Evolutionary conservation across 2,888 invertebrate genomes (phyloP), one percentile per base, ranked within the genome.

Genomic region (Agrotis segetum): DNA sequence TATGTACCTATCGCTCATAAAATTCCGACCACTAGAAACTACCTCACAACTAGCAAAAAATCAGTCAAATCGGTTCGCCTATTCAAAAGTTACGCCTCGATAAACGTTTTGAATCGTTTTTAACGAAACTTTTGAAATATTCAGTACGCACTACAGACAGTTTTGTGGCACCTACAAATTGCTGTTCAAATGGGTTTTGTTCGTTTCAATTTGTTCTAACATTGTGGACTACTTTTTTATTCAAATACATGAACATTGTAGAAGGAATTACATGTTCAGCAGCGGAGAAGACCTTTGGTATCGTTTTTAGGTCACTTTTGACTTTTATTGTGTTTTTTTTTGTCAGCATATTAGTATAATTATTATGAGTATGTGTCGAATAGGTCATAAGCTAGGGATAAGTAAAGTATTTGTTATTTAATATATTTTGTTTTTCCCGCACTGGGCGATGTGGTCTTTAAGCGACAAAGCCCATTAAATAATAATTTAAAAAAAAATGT

Each of bases 51-150:
- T 55, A 65, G 44, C 19, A 74, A 83, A 79, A 78, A 83, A 80
- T 75, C 62, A 55, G 80, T 76, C 63, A 71, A 85, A 86, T 85
- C 81, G 77, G 69, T 70, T 74, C 76, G 69, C 64, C 78, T 77
- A 81, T 86, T 86, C 84, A 84, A 83, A 85, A 82, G 79, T 83
- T 82, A 82, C 84, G 88, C 88, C 79, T 83, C 77, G 71, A 85
- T 87, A 87, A 88, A 86, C 77, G 86, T 80, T 84, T 85, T 88
- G 83, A 87, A 89, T 87, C 49, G 70, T 76, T 83, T 85, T 81
- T 80, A 82, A 83, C 80, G 74, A 78, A 83, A 85, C 82, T 76
- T 76, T 82, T 75, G 72, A 82, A 85, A 85, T 83, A 79, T 83
- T 74, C 64, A 71, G 73, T 76, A 79, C 67, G 64, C 79, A 79